Percentiles rank a stretch among this genome's conserved stretches.
These are phyloP conservation scores for Tokudaia tokunoshimensis DNA, from an alignment of 2,797 vertebrate genomes.

Conservation along the genomic window DNA sequence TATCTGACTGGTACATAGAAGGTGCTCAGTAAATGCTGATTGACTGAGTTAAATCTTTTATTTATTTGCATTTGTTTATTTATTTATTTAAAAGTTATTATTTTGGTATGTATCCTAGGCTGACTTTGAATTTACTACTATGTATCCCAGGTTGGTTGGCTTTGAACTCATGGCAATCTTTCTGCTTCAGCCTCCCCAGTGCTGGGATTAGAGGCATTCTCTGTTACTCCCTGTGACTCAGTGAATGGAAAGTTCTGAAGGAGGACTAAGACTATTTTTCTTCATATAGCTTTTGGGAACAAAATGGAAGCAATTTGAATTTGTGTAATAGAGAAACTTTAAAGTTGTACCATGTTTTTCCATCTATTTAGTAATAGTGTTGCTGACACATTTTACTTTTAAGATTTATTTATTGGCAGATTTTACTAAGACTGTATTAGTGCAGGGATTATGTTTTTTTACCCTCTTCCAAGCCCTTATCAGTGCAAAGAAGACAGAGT, in stretches of 20 bases:
- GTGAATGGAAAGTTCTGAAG: background rate
- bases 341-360: constrained; percentile 81
- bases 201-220: background rate
- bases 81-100: background rate
- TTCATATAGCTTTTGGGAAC: background rate
- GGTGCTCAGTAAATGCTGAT: background rate
- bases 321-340: constrained; percentile 25
- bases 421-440: constrained; percentile 88
- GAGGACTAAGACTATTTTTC: background rate
- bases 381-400: constrained; percentile 86
- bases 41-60: background rate
- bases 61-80: background rate
- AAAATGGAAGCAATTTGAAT: constrained; percentile 47
- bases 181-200: background rate
- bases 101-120: background rate
- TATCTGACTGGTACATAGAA: background rate
- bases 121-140: background rate
- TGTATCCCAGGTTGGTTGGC: background rate
- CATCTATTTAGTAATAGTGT: constrained; percentile 87
- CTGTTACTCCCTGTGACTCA: background rate
- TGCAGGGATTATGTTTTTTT: constrained; percentile 86
- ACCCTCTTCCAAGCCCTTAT: constrained; percentile 84
- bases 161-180: background rate
- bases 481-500: constrained; percentile 84
- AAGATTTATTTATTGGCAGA: constrained; percentile 89